A percentile compares a stretch with the other conserved stretches of the same genome.
Evolutionary conservation across 92 coral and sea anemone genomes (phyloP).

Genomic region (Parazoanthus atlanticus): DNA sequence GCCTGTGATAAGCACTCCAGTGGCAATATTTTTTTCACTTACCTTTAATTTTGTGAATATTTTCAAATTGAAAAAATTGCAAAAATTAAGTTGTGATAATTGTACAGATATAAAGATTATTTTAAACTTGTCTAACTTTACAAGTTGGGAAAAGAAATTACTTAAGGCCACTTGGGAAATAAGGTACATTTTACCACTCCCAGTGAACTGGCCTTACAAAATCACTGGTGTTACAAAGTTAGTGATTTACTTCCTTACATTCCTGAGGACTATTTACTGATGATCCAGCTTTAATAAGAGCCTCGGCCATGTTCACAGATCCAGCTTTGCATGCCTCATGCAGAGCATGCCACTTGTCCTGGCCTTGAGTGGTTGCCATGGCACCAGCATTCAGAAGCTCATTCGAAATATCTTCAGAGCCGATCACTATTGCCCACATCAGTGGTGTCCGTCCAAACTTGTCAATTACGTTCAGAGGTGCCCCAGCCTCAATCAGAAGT

Average conservation of each 20-base stretch:
- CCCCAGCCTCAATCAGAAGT: conserved; percentile 71
- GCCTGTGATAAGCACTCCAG: too few species aligned
- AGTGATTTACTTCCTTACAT: conserved; percentile 67
- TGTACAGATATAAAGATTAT: too few species aligned
- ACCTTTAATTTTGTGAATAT: too few species aligned
- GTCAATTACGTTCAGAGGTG: conserved; percentile 72
- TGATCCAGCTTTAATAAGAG: conserved; percentile 76
- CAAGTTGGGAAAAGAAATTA: too few species aligned
- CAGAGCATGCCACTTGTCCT: conserved; percentile 92
- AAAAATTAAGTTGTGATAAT: too few species aligned
- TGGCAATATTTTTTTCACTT: too few species aligned
- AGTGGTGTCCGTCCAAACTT: conserved; percentile 92
- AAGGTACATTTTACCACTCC: background rate
- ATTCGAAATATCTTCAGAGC: conserved; percentile 70
- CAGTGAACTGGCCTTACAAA: too few species aligned
- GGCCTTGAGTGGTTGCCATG: conserved; percentile 55
- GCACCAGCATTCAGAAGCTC: conserved; percentile 85
- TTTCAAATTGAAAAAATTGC: too few species aligned
- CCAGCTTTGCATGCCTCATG: conserved; percentile 97
- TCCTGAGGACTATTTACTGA: conserved; percentile 88
- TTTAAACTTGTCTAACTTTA: too few species aligned
- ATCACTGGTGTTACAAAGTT: background rate
- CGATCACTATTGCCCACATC: conserved; percentile 87
- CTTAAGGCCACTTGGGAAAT: too few species aligned
- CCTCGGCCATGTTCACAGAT: conserved; percentile 66